phyloP scores from a whole-genome alignment of 2,113 vertebrate genomes.

The Hypanus sabinus region DNA sequence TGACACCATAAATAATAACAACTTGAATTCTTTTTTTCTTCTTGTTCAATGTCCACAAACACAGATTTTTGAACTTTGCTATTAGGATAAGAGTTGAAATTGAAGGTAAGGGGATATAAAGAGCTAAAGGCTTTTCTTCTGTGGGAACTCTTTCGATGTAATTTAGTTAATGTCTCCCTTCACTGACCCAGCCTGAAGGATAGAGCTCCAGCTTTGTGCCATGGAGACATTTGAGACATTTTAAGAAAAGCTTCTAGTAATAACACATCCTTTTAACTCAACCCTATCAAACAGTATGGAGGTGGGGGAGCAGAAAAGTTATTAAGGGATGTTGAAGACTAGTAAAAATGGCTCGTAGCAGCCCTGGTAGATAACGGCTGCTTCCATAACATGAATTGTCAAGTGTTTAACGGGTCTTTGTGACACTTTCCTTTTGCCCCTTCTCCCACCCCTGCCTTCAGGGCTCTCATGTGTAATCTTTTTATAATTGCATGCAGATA shows the following conservation, averaged over 20 bases:
- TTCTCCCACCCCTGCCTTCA: neutral
- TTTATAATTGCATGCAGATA: conserved; percentile 18
- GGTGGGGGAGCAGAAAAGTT: neutral
- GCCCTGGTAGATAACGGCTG: neutral
- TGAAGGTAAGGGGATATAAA: neutral
- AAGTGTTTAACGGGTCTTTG: neutral
- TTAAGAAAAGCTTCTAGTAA: neutral
- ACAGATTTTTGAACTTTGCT: neutral
- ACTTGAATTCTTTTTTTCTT: neutral
- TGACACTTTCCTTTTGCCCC: neutral
- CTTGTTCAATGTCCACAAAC: neutral
- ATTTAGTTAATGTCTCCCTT: neutral
- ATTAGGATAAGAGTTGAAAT: neutral
- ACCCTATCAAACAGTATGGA: neutral
- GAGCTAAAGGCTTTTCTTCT: neutral
- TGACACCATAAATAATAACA: neutral
- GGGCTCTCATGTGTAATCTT: neutral
- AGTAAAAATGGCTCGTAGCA: neutral
- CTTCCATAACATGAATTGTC: conserved; percentile 8
- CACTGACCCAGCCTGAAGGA: neutral
- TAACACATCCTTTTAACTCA: conserved; percentile 10
- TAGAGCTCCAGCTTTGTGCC: neutral
- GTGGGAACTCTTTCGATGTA: neutral
- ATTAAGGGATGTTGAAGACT: neutral
- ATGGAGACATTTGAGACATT: neutral